phyloP scores from a whole-genome alignment of 2,113 vertebrate species.

The Chrysemys picta region DNA sequence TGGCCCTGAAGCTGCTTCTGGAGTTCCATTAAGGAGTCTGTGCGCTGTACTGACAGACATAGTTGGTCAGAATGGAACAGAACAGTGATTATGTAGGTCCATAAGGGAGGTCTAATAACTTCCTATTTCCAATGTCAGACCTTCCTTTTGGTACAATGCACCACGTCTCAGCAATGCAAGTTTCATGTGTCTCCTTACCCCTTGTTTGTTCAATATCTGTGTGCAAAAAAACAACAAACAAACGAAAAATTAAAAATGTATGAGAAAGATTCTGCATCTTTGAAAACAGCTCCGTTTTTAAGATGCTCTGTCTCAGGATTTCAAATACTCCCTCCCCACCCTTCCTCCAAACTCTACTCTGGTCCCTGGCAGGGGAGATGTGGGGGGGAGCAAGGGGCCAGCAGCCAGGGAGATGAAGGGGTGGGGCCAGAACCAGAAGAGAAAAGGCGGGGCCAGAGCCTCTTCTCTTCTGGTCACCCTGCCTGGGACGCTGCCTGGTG shows the following conservation, averaged over 20 bases:
- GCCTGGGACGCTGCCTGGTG: too few relatives aligned
- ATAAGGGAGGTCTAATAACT: neutral
- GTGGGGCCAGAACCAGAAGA: too few relatives aligned
- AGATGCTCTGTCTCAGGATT: neutral
- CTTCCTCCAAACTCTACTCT: neutral
- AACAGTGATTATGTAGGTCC: neutral
- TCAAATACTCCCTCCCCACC: neutral
- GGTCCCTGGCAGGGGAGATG: neutral
- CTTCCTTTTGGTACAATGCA: neutral
- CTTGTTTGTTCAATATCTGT: neutral
- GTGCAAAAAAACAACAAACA: rapidly evolving
- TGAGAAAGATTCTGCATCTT: neutral
- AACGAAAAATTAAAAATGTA: too few relatives aligned
- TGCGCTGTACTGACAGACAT: neutral
- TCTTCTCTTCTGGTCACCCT: too few relatives aligned
- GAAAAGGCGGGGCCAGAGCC: too few relatives aligned
- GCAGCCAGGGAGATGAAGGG: too few relatives aligned
- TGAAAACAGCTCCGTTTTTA: neutral
- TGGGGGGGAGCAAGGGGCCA: too few relatives aligned
- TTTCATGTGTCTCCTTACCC: neutral
- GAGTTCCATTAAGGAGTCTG: neutral
- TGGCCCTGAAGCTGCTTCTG: neutral
- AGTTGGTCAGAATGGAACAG: neutral
- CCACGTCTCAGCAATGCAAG: neutral
- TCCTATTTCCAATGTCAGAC: neutral